phyloP scores from a whole-genome alignment of 2,888 invertebrate species.

The Spisula subtruncata region DNA sequence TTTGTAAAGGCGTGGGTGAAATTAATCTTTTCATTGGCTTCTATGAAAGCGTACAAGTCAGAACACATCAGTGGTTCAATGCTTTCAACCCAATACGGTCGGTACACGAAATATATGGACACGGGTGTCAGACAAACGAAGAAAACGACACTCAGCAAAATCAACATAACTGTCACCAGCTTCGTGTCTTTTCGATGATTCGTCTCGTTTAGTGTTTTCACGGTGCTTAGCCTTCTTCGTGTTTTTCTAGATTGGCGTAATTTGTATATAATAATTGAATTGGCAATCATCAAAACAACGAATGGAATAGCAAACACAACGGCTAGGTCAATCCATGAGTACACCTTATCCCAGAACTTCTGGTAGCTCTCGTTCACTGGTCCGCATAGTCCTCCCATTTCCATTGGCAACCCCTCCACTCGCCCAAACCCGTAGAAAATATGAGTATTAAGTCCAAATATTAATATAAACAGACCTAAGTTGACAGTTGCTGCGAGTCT shows the following conservation, averaged over 20 bases:
- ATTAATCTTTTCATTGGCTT: conserved; percentile 6
- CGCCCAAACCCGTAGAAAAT: conserved; percentile 48
- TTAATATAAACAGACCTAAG: neutral
- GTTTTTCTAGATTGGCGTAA: conserved; percentile 30
- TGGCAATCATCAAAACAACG: conserved; percentile 46
- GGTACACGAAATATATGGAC: conserved; percentile 48
- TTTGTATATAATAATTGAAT: conserved; percentile 53
- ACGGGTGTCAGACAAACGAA: conserved; percentile 58
- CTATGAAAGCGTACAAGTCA: conserved; percentile 35
- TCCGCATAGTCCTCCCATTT: conserved; percentile 28
- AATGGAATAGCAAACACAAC: conserved; percentile 64
- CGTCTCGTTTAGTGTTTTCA: neutral
- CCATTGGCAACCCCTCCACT: neutral
- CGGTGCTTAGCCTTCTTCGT: conserved; percentile 30
- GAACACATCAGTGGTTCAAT: conserved; percentile 25
- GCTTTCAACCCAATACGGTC: conserved; percentile 31
- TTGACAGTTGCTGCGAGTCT: conserved; percentile 32
- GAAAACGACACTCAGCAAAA: conserved; percentile 59
- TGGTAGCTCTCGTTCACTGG: conserved; percentile 41
- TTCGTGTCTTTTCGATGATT: conserved; percentile 34
- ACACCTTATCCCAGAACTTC: conserved; percentile 39
- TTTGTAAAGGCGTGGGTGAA: conserved; percentile 71
- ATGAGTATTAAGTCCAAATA: conserved; percentile 54
- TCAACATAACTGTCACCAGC: conserved; percentile 40
- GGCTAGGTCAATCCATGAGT: conserved; percentile 62